Conservation (phyloP, 2,113 vertebrate genomes). For the Coturnix japonica region DNA sequence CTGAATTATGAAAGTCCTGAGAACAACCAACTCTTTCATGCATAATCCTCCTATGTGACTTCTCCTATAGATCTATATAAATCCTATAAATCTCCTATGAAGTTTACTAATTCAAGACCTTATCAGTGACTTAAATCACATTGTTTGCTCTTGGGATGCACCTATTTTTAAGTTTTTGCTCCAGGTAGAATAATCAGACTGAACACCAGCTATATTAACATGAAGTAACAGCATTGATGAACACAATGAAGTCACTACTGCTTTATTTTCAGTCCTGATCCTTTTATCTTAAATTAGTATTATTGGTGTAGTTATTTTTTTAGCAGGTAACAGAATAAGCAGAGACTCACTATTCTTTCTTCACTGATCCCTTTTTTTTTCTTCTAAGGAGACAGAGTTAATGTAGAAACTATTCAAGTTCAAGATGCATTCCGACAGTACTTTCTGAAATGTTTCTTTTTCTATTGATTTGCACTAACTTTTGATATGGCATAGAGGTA, state of each 20-base stretch:
- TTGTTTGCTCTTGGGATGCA: neutral
- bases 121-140: neutral
- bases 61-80: neutral
- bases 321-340: neutral
- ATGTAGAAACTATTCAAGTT: neutral
- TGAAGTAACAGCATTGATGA: neutral
- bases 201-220: neutral
- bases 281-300: neutral
- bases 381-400: neutral
- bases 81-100: neutral
- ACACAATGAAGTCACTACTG: neutral
- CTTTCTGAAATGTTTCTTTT: neutral
- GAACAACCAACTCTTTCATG: neutral
- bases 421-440: neutral
- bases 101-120: neutral
- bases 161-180: neutral
- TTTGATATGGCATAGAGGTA: neutral
- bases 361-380: neutral
- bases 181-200: neutral
- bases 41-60: neutral
- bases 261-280: neutral
- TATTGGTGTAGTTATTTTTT: neutral
- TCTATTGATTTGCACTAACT: neutral
- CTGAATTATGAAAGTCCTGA: neutral
- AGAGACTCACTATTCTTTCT: neutral